phyloP scores from a whole-genome alignment of 2,113 vertebrate species.

The Aptenodytes patagonicus region DNA sequence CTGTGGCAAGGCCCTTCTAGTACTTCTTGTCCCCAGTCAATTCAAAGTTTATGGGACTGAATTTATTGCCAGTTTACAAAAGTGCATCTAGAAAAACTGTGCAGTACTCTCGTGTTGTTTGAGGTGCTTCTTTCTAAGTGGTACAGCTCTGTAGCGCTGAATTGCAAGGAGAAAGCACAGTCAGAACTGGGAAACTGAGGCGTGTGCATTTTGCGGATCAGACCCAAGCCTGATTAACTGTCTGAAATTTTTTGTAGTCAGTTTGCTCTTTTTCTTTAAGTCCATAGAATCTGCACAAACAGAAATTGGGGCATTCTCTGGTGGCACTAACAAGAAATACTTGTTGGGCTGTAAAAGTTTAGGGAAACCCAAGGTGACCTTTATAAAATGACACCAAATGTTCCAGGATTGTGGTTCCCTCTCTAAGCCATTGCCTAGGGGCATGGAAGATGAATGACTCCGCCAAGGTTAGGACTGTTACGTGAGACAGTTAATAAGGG shows the following conservation, averaged over 20 bases:
- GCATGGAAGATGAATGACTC: neutral
- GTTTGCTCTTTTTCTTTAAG: neutral
- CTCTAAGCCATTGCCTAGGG: neutral
- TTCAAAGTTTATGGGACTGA: neutral
- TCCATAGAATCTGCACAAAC: neutral
- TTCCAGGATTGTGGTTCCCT: neutral
- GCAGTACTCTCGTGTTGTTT: rapidly evolving
- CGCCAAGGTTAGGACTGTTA: conserved; percentile 13
- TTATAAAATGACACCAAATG: conserved; percentile 9
- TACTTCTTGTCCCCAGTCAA: neutral
- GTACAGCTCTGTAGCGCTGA: neutral
- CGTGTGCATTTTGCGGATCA: neutral
- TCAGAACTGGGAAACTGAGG: neutral
- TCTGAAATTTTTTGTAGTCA: neutral
- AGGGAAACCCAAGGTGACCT: neutral
- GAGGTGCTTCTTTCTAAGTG: neutral
- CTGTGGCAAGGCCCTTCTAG: neutral
- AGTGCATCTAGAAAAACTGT: neutral
- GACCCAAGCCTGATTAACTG: neutral
- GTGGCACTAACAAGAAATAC: neutral
- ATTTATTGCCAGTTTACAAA: neutral
- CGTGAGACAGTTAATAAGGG: neutral
- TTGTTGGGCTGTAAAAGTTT: neutral
- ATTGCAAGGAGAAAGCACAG: neutral
- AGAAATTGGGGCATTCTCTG: neutral